These are phyloP conservation scores for Pycnonotus jocosus DNA, from an alignment of 2,113 vertebrate genomes.

Conservation along the genomic window DNA sequence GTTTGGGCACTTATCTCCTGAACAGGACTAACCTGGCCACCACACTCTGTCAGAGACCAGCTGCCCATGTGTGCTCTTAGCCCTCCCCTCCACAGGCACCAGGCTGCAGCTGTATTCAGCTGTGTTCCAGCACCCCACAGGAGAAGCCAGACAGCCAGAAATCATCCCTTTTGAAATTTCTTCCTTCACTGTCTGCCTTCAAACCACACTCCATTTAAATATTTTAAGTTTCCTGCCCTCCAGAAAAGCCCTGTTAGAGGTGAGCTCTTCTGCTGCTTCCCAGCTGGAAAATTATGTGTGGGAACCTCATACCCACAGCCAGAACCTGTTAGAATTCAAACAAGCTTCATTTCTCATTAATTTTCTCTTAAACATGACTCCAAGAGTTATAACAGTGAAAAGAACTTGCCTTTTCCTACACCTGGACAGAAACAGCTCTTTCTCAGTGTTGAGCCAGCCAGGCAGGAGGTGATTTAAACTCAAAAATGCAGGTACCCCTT, in stretches of 20 bases:
- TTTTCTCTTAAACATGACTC: not conserved
- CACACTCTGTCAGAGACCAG: not conserved
- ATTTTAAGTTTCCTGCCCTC: not conserved
- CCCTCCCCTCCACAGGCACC: not conserved
- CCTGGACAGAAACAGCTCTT: not conserved
- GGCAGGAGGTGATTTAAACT: not conserved
- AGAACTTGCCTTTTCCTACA: not conserved
- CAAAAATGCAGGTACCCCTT: not conserved
- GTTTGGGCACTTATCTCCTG: rapidly evolving
- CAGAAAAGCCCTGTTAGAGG: not conserved
- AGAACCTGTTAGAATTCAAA: not conserved
- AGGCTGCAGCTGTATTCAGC: not conserved
- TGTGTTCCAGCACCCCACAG: not conserved
- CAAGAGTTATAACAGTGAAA: not conserved
- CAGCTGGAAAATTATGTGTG: not conserved
- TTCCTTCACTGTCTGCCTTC: not conserved
- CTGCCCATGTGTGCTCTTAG: rapidly evolving
- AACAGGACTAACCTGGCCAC: not conserved
- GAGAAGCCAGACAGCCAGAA: not conserved
- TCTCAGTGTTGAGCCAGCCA: not conserved
- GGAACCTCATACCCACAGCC: not conserved
- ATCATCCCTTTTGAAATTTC: not conserved
- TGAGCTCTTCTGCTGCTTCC: not conserved
- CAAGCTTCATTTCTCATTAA: not conserved
- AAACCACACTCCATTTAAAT: not conserved